A percentile compares a stretch with the other conserved stretches of the same genome.
Evolutionary conservation across 2,888 invertebrate species (phyloP).

Genomic region (Andrena bucephala): DNA sequence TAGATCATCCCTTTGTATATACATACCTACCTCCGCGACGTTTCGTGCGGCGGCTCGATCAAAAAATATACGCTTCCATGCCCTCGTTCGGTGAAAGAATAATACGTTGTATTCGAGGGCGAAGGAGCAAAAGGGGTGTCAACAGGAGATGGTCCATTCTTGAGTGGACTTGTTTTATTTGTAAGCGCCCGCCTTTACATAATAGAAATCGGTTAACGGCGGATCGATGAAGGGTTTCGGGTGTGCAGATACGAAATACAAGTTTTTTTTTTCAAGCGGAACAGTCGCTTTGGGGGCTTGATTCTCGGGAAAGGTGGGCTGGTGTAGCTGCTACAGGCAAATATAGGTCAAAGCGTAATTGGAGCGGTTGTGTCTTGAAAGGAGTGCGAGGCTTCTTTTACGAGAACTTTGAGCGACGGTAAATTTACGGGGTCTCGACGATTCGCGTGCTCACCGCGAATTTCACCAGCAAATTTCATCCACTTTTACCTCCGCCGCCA

Average conservation of each 20-base stretch:
- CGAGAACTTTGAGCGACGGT: constrained; percentile 4
- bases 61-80: constrained; percentile 8
- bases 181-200: not conserved
- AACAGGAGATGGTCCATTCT: not conserved
- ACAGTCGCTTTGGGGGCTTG: not conserved
- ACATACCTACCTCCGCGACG: not conserved
- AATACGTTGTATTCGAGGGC: not conserved
- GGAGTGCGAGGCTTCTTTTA: constrained; percentile 16
- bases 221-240: not conserved
- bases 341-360: constrained; percentile 43
- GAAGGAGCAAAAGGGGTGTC: not conserved
- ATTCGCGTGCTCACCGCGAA: not conserved
- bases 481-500: not conserved
- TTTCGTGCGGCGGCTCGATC: not conserved
- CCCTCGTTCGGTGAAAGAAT: constrained; percentile 6
- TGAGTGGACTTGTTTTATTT: constrained; percentile 8
- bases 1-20: not conserved
- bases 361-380: constrained; percentile 18
- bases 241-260: too few relatives aligned
- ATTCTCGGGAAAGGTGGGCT: not conserved
- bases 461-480: not conserved
- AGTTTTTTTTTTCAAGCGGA: too few relatives aligned
- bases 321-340: not conserved
- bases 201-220: constrained; percentile 19
- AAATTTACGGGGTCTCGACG: constrained; percentile 25